These are phyloP conservation scores for Mercenaria mercenaria DNA, from an alignment of 1,140 invertebrate species.

Conservation along the genomic window DNA sequence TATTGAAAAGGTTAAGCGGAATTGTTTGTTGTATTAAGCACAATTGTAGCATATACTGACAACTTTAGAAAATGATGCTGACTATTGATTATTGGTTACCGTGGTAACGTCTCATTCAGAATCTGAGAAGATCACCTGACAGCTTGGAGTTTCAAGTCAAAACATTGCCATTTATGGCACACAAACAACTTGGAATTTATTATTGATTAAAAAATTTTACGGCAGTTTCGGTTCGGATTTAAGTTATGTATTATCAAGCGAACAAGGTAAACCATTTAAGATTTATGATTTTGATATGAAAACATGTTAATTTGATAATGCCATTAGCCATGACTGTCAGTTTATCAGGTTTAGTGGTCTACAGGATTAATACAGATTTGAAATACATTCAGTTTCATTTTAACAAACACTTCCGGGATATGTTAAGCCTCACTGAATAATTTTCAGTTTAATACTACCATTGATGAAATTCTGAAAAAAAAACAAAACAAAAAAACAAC, in stretches of 20 bases:
- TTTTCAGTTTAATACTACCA: no score
- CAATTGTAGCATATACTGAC: not conserved
- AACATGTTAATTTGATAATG: no score
- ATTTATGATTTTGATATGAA: not conserved
- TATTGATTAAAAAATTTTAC: not conserved
- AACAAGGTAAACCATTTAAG: not conserved
- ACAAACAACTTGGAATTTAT: not conserved
- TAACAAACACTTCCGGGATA: no score
- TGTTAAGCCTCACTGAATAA: no score
- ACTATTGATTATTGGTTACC: constrained; percentile 65
- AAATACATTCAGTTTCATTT: no score
- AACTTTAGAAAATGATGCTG: constrained; percentile 4
- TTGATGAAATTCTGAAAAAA: no score
- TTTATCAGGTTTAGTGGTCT: no score
- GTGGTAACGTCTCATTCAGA: constrained; percentile 44
- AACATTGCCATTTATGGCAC: constrained; percentile 42
- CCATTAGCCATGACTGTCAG: no score
- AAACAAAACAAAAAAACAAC: no score
- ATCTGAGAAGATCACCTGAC: constrained; percentile 49
- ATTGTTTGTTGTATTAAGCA: not conserved
- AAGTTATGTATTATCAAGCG: constrained; percentile 19
- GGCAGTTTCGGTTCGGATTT: not conserved
- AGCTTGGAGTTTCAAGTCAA: constrained; percentile 37
- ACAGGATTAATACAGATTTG: no score
- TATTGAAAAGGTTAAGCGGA: no score